A percentile compares a stretch with the other conserved stretches of the same genome.
Conservation (phyloP, 2,113 vertebrate genomes). For the Campylomormyrus numenius region DNA sequence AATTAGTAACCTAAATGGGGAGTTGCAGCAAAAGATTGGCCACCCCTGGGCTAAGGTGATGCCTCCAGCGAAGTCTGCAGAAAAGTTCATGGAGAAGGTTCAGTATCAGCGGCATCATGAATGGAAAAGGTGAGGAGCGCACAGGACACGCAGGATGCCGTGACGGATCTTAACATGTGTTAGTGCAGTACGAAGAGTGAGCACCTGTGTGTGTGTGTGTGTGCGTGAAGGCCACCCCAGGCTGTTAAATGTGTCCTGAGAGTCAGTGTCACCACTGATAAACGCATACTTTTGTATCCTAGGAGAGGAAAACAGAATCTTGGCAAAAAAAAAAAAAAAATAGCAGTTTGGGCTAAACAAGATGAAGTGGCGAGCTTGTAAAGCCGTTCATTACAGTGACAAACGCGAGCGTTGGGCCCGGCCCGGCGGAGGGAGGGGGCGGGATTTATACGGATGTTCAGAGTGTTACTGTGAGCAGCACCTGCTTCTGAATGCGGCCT, state of each 20-base stretch:
- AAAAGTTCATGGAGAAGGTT: not conserved
- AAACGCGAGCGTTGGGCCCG: not conserved
- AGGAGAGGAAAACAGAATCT: constrained; percentile 3
- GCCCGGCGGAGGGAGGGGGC: not conserved
- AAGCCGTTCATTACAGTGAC: not conserved
- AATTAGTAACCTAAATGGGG: not conserved
- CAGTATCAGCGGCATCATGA: not conserved
- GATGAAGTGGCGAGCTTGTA: not conserved
- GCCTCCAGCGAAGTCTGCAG: not conserved
- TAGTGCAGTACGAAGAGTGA: not conserved
- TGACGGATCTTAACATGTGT: not conserved
- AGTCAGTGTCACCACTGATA: not conserved
- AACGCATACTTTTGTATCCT: not conserved
- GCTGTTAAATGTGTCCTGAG: constrained; percentile 3
- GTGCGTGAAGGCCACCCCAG: not conserved
- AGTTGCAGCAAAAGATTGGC: not conserved
- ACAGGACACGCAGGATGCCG: not conserved
- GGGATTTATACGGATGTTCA: not conserved
- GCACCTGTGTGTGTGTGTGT: not conserved
- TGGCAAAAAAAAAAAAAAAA: not conserved
- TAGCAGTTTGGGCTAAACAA: not conserved
- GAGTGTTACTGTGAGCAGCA: not conserved
- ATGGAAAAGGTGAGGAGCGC: not conserved
- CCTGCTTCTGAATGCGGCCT: not conserved
- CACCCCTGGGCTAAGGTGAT: not conserved